Base-by-base conservation (phyloP, 64 coral and sea anemone species). In the Pocillopora verrucosa region DNA sequence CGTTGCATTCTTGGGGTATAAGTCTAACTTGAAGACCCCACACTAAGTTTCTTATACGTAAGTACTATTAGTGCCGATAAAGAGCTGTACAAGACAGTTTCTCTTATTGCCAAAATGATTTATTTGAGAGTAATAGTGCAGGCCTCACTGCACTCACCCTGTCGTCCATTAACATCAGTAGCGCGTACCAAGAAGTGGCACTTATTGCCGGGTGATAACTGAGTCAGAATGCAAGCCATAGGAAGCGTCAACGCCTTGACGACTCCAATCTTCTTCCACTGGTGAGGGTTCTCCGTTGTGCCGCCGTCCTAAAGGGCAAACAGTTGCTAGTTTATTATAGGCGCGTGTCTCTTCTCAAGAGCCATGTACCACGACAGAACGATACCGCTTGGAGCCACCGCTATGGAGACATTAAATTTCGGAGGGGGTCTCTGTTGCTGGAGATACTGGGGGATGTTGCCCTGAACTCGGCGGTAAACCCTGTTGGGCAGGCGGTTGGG, bases 231-330 rank as follows among this genome's bases (percentile, higher is more conserved):
- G 76, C 97, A 99, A 9, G 97, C 97, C 97, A 99, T 99, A 4
- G 97, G 97, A 63, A 99, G 80, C 1, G 97, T 93, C 67, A 99
- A 73, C 37, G 97, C 97, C 24, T 95, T 99, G n/a, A 99, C 97
- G n/a, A 99, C 94, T 34, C 97, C 97, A 3, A 99, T 93, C 61
- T 99, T 99, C 67, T 99, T 99, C 97, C 97, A 99, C 67, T 93
- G 91, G 35, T 87, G 76, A 9, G 87, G 82, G 26, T 88, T 88
- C 64, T 83, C 87, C 16, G 67, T 89, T 9, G 88, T 51, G 22
- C 83, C 86, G n/a, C 82, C 91, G 58, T 99, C 94, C 67, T 99
- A 94, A 36, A 95, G 78, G 14, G 97, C 97, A 30, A 93, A 99
- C 51, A 99, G 74, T 41, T 99, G 97, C n/a, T 99, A 99, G 65